phyloP scores from a whole-genome alignment of 2,888 invertebrate genomes.

The Kryphioiulus occultus region DNA sequence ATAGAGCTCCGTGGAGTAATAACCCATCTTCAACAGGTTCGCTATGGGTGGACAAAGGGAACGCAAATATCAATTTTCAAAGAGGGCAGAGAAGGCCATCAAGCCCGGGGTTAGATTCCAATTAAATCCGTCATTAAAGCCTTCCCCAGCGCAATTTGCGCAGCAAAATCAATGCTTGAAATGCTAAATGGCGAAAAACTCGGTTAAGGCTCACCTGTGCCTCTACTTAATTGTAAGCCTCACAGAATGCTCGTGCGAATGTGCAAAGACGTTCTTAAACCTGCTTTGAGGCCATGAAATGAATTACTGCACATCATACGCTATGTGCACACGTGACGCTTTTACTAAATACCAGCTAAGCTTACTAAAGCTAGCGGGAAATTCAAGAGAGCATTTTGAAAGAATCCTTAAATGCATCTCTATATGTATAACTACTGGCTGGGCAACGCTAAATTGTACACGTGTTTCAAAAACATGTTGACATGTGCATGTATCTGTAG shows the following conservation, averaged over 20 bases:
- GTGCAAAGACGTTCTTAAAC: neutral
- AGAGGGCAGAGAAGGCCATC: slow-evolving; percentile 10
- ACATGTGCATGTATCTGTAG: too few species aligned
- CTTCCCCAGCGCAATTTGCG: neutral
- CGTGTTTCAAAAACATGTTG: too few species aligned
- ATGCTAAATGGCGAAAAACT: neutral
- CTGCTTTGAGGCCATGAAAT: too few species aligned
- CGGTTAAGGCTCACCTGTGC: neutral
- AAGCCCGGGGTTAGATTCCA: neutral
- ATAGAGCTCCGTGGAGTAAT: neutral
- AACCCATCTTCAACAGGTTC: neutral
- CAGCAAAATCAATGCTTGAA: neutral
- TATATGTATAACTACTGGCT: too few species aligned
- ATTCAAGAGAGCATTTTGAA: too few species aligned
- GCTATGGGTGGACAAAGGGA: slow-evolving; percentile 15
- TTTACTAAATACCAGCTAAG: too few species aligned
- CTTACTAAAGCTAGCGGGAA: too few species aligned
- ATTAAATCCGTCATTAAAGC: slow-evolving; percentile 7
- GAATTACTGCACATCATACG: too few species aligned
- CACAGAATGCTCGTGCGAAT: neutral
- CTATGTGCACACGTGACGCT: too few species aligned
- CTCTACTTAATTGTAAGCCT: neutral
- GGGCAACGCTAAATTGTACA: too few species aligned
- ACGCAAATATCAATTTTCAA: neutral
- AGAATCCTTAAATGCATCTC: too few species aligned